These are phyloP conservation scores for Drosophila melanosoma DNA, from an alignment of 2,888 invertebrate genomes.

Conservation along the genomic window DNA sequence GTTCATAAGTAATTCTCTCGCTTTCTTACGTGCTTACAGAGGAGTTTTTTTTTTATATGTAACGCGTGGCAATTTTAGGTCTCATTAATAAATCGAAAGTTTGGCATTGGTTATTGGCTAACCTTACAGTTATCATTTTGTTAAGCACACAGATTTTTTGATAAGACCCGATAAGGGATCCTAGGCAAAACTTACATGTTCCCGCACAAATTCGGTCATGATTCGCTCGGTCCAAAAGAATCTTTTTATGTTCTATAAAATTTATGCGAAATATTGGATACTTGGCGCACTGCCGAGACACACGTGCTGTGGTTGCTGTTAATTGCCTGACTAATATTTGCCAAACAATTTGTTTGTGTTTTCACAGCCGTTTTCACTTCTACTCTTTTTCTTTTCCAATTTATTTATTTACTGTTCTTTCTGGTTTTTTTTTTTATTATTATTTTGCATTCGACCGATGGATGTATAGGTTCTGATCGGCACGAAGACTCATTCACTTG, in stretches of 20 bases:
- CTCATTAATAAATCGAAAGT: background rate
- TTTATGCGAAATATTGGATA: background rate
- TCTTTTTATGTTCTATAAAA: background rate
- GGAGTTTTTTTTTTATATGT: background rate
- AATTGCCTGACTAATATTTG: conserved; percentile 70
- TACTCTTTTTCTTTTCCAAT: conserved; percentile 16
- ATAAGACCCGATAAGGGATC: conserved; percentile 33
- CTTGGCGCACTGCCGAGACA: conserved; percentile 39
- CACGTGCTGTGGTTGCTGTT: conserved; percentile 40
- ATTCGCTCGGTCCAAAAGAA: background rate
- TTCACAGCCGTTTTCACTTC: conserved; percentile 64
- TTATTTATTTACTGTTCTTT: conserved; percentile 6
- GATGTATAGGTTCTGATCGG: conserved; percentile 50
- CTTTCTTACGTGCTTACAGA: background rate
- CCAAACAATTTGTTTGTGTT: conserved; percentile 56
- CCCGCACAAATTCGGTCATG: conserved; percentile 69
- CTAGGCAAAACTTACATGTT: conserved; percentile 64
- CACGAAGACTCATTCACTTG: conserved; percentile 63
- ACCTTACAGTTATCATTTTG: background rate
- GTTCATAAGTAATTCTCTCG: background rate
- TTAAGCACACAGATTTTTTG: conserved; percentile 27
- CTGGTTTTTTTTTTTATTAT: background rate
- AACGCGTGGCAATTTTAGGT: background rate
- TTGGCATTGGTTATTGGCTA: background rate
- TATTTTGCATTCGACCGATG: conserved; percentile 19